Evolutionary conservation across 2,113 vertebrate genomes (phyloP).

Genomic region (Cephalopterus ornatus): DNA sequence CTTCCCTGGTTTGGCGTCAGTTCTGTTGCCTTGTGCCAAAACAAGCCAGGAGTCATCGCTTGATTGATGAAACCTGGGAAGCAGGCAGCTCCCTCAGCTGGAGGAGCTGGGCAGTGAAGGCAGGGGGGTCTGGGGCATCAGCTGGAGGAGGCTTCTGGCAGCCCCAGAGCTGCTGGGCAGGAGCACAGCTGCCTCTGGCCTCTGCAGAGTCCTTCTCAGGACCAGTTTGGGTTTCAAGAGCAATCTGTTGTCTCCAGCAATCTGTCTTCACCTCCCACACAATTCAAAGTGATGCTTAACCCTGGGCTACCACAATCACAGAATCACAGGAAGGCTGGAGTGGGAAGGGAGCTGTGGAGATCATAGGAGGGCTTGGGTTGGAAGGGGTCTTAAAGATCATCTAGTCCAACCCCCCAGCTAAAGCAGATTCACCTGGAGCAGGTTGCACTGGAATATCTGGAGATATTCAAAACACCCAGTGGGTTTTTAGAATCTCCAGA

Average conservation of each 20-base stretch:
- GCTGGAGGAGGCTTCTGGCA: not conserved
- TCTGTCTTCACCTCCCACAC: not conserved
- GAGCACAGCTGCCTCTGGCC: not conserved
- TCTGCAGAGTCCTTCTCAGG: not conserved
- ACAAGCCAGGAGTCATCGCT: accelerated
- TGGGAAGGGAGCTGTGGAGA: not conserved
- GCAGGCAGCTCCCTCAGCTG: not conserved
- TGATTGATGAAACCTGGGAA: not conserved
- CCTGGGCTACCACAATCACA: not conserved
- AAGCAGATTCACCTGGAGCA: not conserved
- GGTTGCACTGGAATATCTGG: not conserved
- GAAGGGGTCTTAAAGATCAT: not conserved
- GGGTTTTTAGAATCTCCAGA: not conserved
- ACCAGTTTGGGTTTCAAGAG: accelerated
- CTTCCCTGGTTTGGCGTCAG: not conserved
- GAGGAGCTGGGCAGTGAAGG: too few relatives aligned
- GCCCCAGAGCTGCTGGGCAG: not conserved
- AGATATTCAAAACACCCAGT: not conserved
- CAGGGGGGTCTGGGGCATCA: not conserved
- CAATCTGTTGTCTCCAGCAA: not conserved
- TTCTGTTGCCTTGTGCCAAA: not conserved
- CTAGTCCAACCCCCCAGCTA: not conserved
- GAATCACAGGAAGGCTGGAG: accelerated
- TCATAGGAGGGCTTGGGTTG: not conserved
- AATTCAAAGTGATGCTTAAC: not conserved